Base-by-base conservation (phyloP, 2,888 invertebrate species). In the Catocala sponsa region DNA sequence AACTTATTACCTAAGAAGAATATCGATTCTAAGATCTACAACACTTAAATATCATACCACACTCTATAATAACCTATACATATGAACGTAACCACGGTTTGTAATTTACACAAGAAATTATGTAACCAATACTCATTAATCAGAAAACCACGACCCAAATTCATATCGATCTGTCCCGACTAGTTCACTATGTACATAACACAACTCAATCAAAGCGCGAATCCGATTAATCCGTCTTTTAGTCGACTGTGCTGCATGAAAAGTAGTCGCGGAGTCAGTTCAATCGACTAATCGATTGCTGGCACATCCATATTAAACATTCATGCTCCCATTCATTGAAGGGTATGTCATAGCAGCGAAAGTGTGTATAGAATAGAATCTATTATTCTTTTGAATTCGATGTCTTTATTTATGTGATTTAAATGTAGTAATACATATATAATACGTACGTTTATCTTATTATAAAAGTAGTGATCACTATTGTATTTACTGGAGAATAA, bases 141-240 rank as follows among this genome's bases (percentile, higher is more conserved):
- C 7, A 46, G 46, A 46, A 46, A 15, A 25, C 46, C 46, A 46
- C 11, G 13, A 44, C 44, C 44, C 12, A 1, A 12, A 44, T 44
- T 44, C 12, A 44, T 70, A 71, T 73, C 59, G 69, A 73, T 58
- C 51, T 25, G 43, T 54, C 55, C 65, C 65, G 57, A 59, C 62
- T 57, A 25, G 47, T 47, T 25, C 15, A 7, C 47, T 25, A 25
- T 15, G 47, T 48, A 48, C 61, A 74, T 32, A 66, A 52, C 42
- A 56, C 55, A 63, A 72, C 63, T 63, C 70, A 53, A 68, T 65
- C 49, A 59, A 61, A 63, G 47, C 50, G 50, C 49, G 43, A 67
- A 67, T 73, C 50, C 59, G 59, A 73, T 73, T 70, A 70, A 62
- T 69, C 50, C 53, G 59, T 75, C 68, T 63, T 68, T 71, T 64